Percentiles rank a stretch among this genome's conserved stretches.
Evolutionary conservation across 2,888 invertebrate genomes (phyloP).

Genomic region (Timandra comae): DNA sequence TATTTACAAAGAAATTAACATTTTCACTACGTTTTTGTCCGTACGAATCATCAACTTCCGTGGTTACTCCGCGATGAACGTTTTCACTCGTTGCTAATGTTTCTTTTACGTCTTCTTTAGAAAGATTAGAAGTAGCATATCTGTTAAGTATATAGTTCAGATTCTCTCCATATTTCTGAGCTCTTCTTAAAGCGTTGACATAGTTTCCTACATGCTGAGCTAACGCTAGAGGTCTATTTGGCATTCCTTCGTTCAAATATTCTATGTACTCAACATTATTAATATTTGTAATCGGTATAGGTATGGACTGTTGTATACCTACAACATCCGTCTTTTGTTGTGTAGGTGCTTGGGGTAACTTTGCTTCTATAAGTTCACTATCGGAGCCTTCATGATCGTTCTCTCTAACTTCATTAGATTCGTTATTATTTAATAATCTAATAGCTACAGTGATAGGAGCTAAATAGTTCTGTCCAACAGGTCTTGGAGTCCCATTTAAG

Average conservation of each 20-base stretch:
- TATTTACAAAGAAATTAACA: too few relatives aligned
- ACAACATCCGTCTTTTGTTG: too few relatives aligned
- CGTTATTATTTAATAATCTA: constrained; percentile 65
- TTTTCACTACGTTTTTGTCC: constrained; percentile 21
- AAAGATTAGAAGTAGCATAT: too few relatives aligned
- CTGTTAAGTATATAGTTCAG: constrained; percentile 42
- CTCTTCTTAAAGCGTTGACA: constrained; percentile 50
- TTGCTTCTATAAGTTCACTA: constrained; percentile 59
- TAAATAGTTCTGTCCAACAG: constrained; percentile 73
- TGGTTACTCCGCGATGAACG: too few relatives aligned
- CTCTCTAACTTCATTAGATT: constrained; percentile 52
- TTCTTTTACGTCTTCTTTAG: too few relatives aligned
- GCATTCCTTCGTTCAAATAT: constrained; percentile 59
- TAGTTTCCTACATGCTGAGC: constrained; percentile 53
- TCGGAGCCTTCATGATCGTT: constrained; percentile 59
- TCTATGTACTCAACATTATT: constrained; percentile 67
- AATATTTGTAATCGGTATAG: constrained; percentile 69
- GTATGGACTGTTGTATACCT: constrained; percentile 81
- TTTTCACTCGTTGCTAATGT: too few relatives aligned
- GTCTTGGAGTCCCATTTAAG: constrained; percentile 74
- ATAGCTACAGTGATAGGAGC: constrained; percentile 79
- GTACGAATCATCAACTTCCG: too few relatives aligned
- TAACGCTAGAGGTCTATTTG: too few relatives aligned
- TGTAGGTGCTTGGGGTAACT: too few relatives aligned
- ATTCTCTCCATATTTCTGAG: constrained; percentile 50